Conservation (phyloP, 2,888 invertebrate genomes). For the Colletes collaris region DNA sequence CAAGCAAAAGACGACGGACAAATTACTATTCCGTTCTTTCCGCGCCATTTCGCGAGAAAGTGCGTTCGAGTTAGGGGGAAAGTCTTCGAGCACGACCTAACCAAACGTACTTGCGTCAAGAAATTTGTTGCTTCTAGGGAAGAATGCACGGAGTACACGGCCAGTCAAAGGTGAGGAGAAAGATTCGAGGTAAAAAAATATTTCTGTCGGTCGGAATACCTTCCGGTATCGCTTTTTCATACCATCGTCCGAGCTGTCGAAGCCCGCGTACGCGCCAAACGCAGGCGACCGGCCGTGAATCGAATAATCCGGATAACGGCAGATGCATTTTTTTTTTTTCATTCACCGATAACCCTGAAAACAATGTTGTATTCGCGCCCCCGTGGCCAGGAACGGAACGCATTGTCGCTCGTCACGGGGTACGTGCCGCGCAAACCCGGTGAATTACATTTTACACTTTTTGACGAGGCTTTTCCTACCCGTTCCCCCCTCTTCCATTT, state of each 20-base stretch:
- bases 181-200: neutral
- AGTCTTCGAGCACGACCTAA: too few relatives aligned
- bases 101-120: too few relatives aligned
- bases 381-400: slow-evolving; percentile 34
- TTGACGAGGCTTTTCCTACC: slow-evolving; percentile 33
- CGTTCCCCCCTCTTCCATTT: neutral
- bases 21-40: too few relatives aligned
- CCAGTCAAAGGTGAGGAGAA: too few relatives aligned
- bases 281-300: slow-evolving; percentile 62
- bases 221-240: slow-evolving; percentile 35
- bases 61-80: too few relatives aligned
- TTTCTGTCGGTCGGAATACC: slow-evolving; percentile 3
- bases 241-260: slow-evolving; percentile 31
- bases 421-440: slow-evolving; percentile 51
- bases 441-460: slow-evolving; percentile 67
- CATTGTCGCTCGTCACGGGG: slow-evolving; percentile 46
- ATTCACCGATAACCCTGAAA: slow-evolving; percentile 64
- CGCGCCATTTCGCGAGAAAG: too few relatives aligned
- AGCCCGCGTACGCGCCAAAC: slow-evolving; percentile 21
- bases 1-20: too few relatives aligned
- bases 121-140: too few relatives aligned
- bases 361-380: slow-evolving; percentile 57
- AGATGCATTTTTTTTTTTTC: slow-evolving; percentile 49
- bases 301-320: slow-evolving; percentile 60
- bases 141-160: too few relatives aligned